Percentiles rank a stretch among this genome's conserved stretches.
Conservation (phyloP, 2,113 vertebrate species). For the Oplegnathus fasciatus region DNA sequence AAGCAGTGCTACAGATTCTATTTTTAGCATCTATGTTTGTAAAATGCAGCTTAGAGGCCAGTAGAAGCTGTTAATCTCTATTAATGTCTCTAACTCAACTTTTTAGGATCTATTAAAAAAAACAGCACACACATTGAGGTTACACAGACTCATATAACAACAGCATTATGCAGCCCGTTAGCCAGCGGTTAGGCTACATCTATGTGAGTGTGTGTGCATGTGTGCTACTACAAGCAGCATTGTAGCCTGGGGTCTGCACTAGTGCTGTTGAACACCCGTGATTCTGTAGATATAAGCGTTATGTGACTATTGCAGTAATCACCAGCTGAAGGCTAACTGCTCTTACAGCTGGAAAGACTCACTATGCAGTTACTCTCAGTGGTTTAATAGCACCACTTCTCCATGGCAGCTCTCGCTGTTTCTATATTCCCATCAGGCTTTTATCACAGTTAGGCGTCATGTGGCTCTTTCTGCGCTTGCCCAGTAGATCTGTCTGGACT, state of each 20-base stretch:
- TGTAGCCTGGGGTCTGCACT: background rate
- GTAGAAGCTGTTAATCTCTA: background rate
- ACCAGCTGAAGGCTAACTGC: constrained; percentile 1
- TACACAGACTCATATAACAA: background rate
- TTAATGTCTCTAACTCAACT: background rate
- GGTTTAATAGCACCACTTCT: background rate
- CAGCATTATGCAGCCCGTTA: background rate
- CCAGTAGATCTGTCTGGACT: background rate
- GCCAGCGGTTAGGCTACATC: background rate
- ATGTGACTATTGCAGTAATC: constrained; percentile 29
- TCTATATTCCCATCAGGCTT: background rate
- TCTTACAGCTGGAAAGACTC: constrained; percentile 15
- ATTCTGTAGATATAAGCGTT: background rate
- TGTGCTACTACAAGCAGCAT: background rate
- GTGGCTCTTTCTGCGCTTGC: background rate
- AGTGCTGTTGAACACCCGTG: background rate
- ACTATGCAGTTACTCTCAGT: constrained; percentile 25
- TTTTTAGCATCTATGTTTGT: background rate
- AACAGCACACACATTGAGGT: background rate
- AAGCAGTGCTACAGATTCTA: background rate
- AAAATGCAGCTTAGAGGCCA: background rate
- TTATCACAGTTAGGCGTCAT: background rate
- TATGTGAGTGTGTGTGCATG: background rate
- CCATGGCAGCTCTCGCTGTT: background rate
- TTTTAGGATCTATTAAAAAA: background rate